Evolutionary conservation across 2,113 vertebrate genomes (phyloP).

Genomic region (Pavo muticus): DNA sequence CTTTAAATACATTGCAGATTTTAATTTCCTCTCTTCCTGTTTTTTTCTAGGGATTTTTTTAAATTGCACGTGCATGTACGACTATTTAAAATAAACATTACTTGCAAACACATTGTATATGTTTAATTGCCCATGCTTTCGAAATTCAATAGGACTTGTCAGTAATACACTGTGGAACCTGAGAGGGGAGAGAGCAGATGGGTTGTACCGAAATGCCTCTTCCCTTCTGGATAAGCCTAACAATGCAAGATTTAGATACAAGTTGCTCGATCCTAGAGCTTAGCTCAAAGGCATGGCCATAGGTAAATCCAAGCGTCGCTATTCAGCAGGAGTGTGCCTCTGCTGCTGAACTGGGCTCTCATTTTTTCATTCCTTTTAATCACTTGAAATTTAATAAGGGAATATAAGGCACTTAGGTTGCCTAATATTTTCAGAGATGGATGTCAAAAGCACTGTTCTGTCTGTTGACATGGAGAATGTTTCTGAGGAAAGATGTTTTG

Average conservation of each 20-base stretch:
- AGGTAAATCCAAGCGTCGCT: accelerated
- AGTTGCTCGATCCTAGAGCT: neutral
- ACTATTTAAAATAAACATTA: neutral
- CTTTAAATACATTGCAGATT: neutral
- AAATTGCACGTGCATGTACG: neutral
- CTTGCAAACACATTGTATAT: accelerated
- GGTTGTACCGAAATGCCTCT: neutral
- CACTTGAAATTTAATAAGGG: neutral
- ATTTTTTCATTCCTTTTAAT: constrained; percentile 1
- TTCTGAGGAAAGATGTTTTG: neutral
- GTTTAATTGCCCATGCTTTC: neutral
- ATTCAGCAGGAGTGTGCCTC: neutral
- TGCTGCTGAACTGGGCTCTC: neutral
- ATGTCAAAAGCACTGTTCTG: neutral
- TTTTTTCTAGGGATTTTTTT: neutral
- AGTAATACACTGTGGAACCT: neutral
- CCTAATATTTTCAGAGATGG: neutral
- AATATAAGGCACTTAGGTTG: neutral
- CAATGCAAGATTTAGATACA: neutral
- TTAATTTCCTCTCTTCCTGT: neutral
- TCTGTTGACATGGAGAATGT: neutral
- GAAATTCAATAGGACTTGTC: neutral
- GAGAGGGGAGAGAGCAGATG: neutral
- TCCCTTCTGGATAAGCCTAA: constrained; percentile 9
- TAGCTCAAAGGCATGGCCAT: neutral